Percentiles rank a stretch among this genome's conserved stretches.
These are phyloP conservation scores for Odocoileus hemionus DNA, from an alignment of 2,113 vertebrate species.

Conservation along the genomic window DNA sequence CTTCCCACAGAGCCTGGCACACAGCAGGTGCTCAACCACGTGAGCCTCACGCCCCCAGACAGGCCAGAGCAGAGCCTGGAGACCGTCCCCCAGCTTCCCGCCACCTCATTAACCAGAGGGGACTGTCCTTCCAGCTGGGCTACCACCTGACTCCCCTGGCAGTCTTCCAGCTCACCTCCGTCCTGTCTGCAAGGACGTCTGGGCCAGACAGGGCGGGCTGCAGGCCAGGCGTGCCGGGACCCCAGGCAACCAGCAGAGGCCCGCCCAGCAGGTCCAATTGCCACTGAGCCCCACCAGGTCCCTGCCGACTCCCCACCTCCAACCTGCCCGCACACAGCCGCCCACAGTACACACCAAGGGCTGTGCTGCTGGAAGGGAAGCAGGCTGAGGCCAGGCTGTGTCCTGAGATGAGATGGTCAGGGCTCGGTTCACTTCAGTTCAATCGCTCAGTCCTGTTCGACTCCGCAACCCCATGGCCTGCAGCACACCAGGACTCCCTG, in stretches of 20 bases:
- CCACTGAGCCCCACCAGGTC: background rate
- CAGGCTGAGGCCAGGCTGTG: background rate
- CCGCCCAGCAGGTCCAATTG: background rate
- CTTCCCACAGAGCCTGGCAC: background rate
- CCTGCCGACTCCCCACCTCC: background rate
- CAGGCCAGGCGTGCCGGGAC: background rate
- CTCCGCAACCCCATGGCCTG: background rate
- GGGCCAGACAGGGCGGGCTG: background rate
- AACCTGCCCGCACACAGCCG: background rate
- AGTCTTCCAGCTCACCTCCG: constrained; percentile 27
- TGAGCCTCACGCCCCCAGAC: background rate
- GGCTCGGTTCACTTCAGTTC: background rate
- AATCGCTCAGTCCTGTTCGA: background rate
- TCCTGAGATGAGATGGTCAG: background rate
- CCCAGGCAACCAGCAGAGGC: background rate
- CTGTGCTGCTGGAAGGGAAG: background rate
- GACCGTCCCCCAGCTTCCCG: background rate
- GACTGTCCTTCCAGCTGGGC: background rate
- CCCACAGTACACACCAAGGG: background rate
- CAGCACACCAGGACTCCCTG: background rate
- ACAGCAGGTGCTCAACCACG: background rate
- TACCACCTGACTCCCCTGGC: constrained; percentile 44
- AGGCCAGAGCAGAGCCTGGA: background rate
- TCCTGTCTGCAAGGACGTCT: constrained; percentile 54
- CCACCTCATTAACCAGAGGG: background rate